Evolutionary conservation across 2,113 vertebrate genomes (phyloP), one percentile per base, ranked within the genome.

Genomic region (Bufo bufo): DNA sequence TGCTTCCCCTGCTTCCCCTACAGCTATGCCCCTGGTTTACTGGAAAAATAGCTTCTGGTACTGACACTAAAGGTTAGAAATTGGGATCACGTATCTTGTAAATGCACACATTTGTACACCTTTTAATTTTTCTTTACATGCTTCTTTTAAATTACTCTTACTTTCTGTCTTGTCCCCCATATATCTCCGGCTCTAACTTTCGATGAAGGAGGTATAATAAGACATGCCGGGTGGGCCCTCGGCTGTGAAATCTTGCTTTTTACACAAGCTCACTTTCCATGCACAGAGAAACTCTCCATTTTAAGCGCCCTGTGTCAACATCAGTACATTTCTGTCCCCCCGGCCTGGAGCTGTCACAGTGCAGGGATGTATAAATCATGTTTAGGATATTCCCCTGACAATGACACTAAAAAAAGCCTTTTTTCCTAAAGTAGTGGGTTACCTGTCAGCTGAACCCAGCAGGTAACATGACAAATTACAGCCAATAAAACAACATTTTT

Each of bases 401-500:
- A 92, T 94, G 95, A 93, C 94, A 95, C 95, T 96, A 97, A 95
- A 96, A 94, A 92, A 93, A 91, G 89, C 92, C 95, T 95, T 95
- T 33, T 95, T 95, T 96, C 95, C 95, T 97, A 97, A 99, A 98
- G 97, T 96, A 98, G 87, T 84, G 81, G 87, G 96, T 96, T 95
- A 96, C 92, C 95, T 98, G 97, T 98, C 97, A 97, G 93, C 84
- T 75, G 85, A 92, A 96, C 94, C 96, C 97, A 96, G 93, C 93
- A 93, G 95, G 96, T 96, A 95, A 93, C 90, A 90, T 97, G 97
- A 98, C 97, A 97, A 97, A 99, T 97, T 95, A 95, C 95, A 92
- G 93, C 92, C 94, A 96, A 97, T 97, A 97, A 97, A 97, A 97
- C 96, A 97, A 96, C 96, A 98, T 98, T 98, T 98, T 97, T 99